phyloP scores from a whole-genome alignment of 2,888 invertebrate genomes.

The Thymelicus lineola region DNA sequence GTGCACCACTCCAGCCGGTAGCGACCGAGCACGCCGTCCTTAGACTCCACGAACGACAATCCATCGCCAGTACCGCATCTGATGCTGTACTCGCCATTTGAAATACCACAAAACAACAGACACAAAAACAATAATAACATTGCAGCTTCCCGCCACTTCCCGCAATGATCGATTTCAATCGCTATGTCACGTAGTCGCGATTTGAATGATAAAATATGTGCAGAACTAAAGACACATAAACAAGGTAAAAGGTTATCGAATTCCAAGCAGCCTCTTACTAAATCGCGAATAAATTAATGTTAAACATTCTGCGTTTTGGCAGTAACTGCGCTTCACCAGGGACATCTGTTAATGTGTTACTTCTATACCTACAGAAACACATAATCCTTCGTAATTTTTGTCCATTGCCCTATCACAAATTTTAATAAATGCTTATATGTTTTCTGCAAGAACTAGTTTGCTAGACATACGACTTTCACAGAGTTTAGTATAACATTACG shows the following conservation, averaged over 20 bases:
- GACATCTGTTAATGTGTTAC: neutral
- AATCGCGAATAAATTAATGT: conserved; percentile 19
- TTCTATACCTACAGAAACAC: too few species aligned
- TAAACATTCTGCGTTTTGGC: neutral
- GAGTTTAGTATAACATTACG: too few species aligned
- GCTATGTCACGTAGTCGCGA: conserved; percentile 4
- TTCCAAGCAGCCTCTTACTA: neutral
- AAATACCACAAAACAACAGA: conserved; percentile 33
- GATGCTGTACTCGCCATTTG: conserved; percentile 9
- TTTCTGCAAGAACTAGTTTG: too few species aligned
- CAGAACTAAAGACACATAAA: conserved; percentile 5
- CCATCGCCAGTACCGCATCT: conserved; percentile 19
- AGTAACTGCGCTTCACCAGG: neutral
- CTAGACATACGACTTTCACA: too few species aligned
- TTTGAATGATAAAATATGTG: neutral
- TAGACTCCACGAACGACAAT: neutral
- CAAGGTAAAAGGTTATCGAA: conserved; percentile 39
- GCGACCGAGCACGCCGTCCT: conserved; percentile 52
- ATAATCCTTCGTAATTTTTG: too few species aligned
- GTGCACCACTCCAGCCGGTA: conserved; percentile 61
- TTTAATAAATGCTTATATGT: too few species aligned
- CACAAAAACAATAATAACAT: conserved; percentile 49
- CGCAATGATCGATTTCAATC: conserved; percentile 18
- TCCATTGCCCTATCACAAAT: too few species aligned
- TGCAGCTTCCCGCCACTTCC: conserved; percentile 42